phyloP scores from a whole-genome alignment of 2,113 vertebrate species.

The Grammomys dolichurus region DNA sequence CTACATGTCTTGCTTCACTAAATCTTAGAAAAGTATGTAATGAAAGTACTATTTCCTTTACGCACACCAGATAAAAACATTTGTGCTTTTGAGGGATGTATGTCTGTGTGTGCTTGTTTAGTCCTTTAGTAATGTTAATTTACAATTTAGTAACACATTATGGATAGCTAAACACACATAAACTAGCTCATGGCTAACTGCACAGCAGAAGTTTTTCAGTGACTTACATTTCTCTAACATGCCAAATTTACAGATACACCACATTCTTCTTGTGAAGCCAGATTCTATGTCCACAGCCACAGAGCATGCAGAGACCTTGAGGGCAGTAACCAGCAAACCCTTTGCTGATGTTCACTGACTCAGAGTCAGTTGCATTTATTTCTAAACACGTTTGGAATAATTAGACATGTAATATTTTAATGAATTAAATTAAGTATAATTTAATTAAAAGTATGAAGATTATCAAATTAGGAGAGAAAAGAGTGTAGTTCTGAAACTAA shows the following conservation, averaged over 20 bases:
- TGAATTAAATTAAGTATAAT: constrained; percentile 63
- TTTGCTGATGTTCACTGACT: constrained; percentile 21
- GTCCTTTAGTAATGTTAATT: constrained; percentile 12
- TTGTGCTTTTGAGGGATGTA: neutral
- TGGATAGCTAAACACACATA: neutral
- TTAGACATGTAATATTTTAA: constrained; percentile 54
- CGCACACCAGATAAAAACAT: neutral
- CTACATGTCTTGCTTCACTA: neutral
- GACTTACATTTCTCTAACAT: neutral
- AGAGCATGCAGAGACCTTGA: neutral
- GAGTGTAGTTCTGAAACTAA: constrained; percentile 42
- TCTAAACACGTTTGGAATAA: neutral
- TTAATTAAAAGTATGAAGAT: constrained; percentile 65
- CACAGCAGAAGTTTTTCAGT: neutral
- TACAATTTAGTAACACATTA: neutral
- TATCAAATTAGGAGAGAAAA: neutral
- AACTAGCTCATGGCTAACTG: neutral
- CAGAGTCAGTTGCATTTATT: constrained; percentile 1
- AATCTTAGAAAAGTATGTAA: neutral
- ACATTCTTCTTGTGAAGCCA: neutral
- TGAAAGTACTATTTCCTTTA: constrained; percentile 8
- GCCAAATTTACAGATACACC: neutral
- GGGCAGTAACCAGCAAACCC: neutral
- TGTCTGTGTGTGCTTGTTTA: neutral
- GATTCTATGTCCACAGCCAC: neutral